These are phyloP conservation scores for Chiroxiphia lanceolata DNA, from an alignment of 2,797 vertebrate species.

Conservation along the genomic window DNA sequence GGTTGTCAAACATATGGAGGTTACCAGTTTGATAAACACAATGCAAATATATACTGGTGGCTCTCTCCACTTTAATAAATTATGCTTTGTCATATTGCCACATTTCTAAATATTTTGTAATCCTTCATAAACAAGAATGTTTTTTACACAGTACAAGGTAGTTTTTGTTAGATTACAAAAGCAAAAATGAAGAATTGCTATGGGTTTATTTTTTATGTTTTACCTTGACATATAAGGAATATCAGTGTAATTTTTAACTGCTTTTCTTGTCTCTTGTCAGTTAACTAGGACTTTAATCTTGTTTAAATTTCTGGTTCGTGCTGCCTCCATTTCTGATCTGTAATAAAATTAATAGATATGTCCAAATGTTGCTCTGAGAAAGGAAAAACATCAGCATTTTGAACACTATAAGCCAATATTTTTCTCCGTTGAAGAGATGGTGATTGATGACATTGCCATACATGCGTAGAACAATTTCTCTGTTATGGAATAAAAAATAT, in stretches of 20 bases:
- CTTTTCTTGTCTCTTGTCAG: constrained; percentile 17
- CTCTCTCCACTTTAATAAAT: constrained; percentile 20
- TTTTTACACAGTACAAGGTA: neutral
- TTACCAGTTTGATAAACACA: constrained; percentile 23
- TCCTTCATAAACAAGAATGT: neutral
- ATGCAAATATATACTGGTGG: neutral
- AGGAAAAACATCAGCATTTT: neutral
- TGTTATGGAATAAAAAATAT: neutral
- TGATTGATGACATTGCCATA: neutral
- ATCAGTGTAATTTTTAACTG: neutral
- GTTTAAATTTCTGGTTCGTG: neutral
- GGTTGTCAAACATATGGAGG: neutral
- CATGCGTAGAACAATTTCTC: neutral
- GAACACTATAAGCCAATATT: neutral
- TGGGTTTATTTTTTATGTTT: neutral
- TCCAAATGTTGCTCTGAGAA: neutral
- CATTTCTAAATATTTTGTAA: constrained; percentile 34
- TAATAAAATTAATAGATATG: constrained; percentile 11
- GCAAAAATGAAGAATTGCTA: neutral
- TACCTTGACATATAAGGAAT: neutral
- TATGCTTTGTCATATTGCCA: neutral
- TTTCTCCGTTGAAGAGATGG: neutral
- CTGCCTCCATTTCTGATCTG: constrained; percentile 2
- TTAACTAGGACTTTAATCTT: constrained; percentile 32
- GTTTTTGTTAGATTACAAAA: constrained; percentile 50